Base-by-base conservation (phyloP, 2,113 vertebrate species). In the Amblyopsis rosae region DNA sequence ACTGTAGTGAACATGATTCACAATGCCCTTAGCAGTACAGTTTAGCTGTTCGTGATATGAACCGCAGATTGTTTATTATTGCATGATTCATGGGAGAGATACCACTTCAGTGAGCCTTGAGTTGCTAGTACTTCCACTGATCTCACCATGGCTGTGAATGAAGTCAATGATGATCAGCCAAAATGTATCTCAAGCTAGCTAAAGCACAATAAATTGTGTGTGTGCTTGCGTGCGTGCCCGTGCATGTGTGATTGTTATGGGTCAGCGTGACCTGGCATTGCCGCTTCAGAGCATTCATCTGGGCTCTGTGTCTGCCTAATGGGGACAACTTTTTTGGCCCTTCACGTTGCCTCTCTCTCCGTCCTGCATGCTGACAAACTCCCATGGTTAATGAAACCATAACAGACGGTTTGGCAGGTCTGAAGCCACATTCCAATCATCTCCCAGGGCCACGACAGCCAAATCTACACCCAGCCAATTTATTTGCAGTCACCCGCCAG, bases 381-480 rank as follows among this genome's bases (percentile, higher is more conserved):
- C 71, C 72, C 74, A 79, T 74, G 76, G 62, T 77, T 84, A 75
- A 88, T 86, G 75, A 86, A 82, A 86, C 81, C 82, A 86, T 59
- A 79, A 82, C 79, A 82, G 67, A 71, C 65, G 65, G 75, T 82
- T 82, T 76, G 56, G 51, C 77, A 65, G 51, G 65, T 82, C 68
- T 12, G 60, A 6, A 41, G 74, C 66, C 71, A 77, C 68, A 82
- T 79, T 74, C 77, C 65, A 66, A 73, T 82, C 78, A 78, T 77
- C 63, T 64, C 79, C 56, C 13, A 19, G 26, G 26, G 26, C 26
- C 26, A 26, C 26, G 26, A 26, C 26, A 26, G 26, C 26, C 26
- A 26, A 26, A 26, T 26, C 26, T 26, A 2, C 26, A 26, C 26
- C 26, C 26, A 26, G 26, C 26, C 1, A 26, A 26, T 26, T 26